Evolutionary conservation across 2,888 invertebrate species (phyloP), one percentile per base, ranked within the genome.

Genomic region (Tortrix viridana): DNA sequence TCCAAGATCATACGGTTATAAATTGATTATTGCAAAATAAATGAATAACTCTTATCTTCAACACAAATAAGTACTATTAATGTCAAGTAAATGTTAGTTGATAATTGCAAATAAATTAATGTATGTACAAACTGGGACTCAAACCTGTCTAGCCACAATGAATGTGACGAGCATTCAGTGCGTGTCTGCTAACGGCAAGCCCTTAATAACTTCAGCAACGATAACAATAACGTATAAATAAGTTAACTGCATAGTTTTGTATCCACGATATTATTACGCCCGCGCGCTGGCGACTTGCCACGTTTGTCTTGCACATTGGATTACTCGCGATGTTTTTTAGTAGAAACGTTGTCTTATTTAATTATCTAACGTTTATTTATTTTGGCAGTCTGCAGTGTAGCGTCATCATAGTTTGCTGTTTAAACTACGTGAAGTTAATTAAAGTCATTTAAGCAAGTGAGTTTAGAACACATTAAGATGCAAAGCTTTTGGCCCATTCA

Each of bases 231-330:
- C 16, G 16, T 23, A 23, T 38, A 43, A 53, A 53, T 53, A 53
- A 43, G 44, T 57, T 48, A 48, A 48, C 48, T 57, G 57, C 57
- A 49, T 57, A 67, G 37, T 66, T 62, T 67, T 60, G 52, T 64
- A 64, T 60, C 54, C 49, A 37, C 52, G 64, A 60, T 66, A 65
- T 67, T 71, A 65, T 71, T 72, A 70, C 46, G 44, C 41, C 65
- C 69, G 65, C 49, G 65, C 67, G 55, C 79, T 78, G 79, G 79
- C 74, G 55, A 26, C 58, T 37, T 76, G 76, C 76, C 78, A 72
- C 48, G 63, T 37, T 65, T 60, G 48, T 59, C 50, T 46, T 47
- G 38, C 22, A 59, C 68, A 66, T 74, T 69, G 66, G 60, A 69
- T 75, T 72, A 71, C 66, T 58, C 66, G 41, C n/a, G 66, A 70